Conservation (phyloP, 2,797 vertebrate genomes). For the Rhynchonycteris naso region DNA sequence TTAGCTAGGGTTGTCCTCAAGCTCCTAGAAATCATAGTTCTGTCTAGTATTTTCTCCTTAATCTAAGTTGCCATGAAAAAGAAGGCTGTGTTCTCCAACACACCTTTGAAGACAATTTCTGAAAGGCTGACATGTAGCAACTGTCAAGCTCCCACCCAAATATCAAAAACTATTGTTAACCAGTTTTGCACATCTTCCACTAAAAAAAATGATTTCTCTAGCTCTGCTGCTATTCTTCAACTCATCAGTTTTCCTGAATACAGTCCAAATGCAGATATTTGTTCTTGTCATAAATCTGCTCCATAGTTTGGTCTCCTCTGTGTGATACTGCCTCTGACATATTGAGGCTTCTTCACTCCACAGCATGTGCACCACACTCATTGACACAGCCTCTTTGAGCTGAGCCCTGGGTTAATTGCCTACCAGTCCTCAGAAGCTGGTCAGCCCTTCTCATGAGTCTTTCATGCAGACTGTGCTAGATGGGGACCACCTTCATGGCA, state of each 20-base stretch:
- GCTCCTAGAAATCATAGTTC: neutral
- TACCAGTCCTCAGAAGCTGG: slow-evolving; percentile 38
- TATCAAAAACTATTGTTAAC: slow-evolving; percentile 70
- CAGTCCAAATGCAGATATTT: slow-evolving; percentile 57
- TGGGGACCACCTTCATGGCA: neutral
- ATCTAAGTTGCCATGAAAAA: neutral
- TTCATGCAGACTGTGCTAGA: neutral
- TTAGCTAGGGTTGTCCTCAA: neutral
- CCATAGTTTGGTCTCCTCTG: slow-evolving; percentile 42
- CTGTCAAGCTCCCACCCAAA: slow-evolving; percentile 61
- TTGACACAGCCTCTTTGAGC: neutral
- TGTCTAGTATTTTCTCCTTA: neutral
- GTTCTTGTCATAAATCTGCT: slow-evolving; percentile 68
- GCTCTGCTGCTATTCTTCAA: neutral
- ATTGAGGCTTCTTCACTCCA: neutral
- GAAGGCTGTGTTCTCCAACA: neutral
- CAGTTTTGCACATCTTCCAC: slow-evolving; percentile 66
- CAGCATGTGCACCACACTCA: neutral
- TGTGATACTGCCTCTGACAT: slow-evolving; percentile 35
- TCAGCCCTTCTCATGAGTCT: neutral
- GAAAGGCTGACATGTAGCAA: slow-evolving; percentile 37
- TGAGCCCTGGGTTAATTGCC: slow-evolving; percentile 35
- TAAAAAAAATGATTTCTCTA: slow-evolving; percentile 67
- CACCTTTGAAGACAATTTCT: slow-evolving; percentile 60
- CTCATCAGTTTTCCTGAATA: slow-evolving; percentile 52